Evolutionary conservation across 2,888 invertebrate genomes (phyloP).

Genomic region (Pseudanteris insignis): DNA sequence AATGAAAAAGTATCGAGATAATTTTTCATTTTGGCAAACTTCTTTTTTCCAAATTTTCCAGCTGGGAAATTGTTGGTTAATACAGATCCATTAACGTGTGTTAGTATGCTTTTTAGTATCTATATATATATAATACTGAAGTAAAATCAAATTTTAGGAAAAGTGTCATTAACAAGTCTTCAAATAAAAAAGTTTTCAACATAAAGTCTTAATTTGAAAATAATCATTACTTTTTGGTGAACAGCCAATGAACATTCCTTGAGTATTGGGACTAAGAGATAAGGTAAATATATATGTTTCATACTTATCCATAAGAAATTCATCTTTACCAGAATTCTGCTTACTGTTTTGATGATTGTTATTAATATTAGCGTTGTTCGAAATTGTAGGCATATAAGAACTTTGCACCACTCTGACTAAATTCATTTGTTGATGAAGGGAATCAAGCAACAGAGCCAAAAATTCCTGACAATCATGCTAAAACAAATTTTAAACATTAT

Average conservation of each 20-base stretch:
- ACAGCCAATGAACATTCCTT: slow-evolving; percentile 55
- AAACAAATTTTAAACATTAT: too few species aligned
- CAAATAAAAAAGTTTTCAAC: too few species aligned
- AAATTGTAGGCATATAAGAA: slow-evolving; percentile 54
- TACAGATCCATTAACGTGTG: too few species aligned
- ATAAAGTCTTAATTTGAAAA: too few species aligned
- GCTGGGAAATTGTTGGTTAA: too few species aligned
- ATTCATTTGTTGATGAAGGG: slow-evolving; percentile 72
- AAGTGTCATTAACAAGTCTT: too few species aligned
- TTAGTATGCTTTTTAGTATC: too few species aligned
- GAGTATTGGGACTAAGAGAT: slow-evolving; percentile 61
- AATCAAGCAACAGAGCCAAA: slow-evolving; percentile 71
- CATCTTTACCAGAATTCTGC: slow-evolving; percentile 43
- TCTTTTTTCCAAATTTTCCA: too few species aligned
- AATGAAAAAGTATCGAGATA: too few species aligned
- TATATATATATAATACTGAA: too few species aligned
- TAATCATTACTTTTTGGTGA: slow-evolving; percentile 58
- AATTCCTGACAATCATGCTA: slow-evolving; percentile 77
- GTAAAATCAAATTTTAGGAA: too few species aligned
- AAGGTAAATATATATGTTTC: slow-evolving; percentile 55
- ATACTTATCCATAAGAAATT: slow-evolving; percentile 53
- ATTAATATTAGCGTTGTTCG: slow-evolving; percentile 59
- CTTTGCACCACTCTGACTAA: slow-evolving; percentile 60
- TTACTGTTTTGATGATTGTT: slow-evolving; percentile 54
- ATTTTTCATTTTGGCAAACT: too few species aligned